These are phyloP conservation scores for Dicerorhinus sumatrensis DNA, from an alignment of 2,113 vertebrate genomes.

Conservation along the genomic window DNA sequence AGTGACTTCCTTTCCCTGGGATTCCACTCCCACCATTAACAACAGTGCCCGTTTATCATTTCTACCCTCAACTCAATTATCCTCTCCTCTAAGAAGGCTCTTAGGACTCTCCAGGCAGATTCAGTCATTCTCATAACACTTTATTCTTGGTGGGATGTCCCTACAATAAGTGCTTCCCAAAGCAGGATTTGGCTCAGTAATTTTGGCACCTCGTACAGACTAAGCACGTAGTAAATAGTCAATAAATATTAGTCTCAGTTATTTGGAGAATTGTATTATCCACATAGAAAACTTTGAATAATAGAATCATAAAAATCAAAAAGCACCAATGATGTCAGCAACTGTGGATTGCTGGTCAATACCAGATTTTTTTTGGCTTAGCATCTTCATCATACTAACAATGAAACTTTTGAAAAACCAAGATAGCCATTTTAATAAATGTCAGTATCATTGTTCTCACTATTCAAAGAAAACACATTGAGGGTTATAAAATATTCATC, in stretches of 20 bases:
- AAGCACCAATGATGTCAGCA: neutral
- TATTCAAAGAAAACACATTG: neutral
- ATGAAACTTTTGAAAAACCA: neutral
- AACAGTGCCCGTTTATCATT: constrained; percentile 7
- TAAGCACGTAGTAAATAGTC: neutral
- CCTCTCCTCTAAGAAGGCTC: neutral
- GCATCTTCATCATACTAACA: neutral
- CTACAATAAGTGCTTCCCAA: neutral
- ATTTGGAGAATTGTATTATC: neutral
- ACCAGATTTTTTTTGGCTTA: neutral
- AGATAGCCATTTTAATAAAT: constrained; percentile 5
- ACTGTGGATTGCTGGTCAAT: neutral
- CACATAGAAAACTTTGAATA: neutral
- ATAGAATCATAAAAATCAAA: constrained; percentile 37
- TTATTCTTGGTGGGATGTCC: neutral
- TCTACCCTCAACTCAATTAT: neutral
- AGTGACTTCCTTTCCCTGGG: constrained; percentile 37
- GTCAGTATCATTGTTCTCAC: neutral
- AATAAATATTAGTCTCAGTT: neutral
- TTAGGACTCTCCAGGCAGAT: neutral
- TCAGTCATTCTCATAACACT: neutral
- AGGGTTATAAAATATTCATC: neutral
- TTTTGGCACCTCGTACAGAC: neutral
- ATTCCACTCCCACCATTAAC: neutral
- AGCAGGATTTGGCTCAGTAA: neutral